Conservation (phyloP, 2,113 vertebrate species). For the Centropristis striata region DNA sequence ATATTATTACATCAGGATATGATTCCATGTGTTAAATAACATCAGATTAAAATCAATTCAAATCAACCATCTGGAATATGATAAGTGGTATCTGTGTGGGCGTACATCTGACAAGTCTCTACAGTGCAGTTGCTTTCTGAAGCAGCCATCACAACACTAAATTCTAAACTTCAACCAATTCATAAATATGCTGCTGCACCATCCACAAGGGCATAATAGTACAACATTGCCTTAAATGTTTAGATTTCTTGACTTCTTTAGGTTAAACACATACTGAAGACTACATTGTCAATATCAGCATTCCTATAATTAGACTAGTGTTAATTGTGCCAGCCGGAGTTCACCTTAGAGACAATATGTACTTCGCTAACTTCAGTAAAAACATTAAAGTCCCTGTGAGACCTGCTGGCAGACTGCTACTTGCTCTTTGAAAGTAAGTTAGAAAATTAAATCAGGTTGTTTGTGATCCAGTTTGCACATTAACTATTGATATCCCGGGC, state of each 20-base stretch:
- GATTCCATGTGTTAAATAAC: neutral
- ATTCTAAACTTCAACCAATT: neutral
- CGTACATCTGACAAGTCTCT: neutral
- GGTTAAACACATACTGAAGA: conserved; percentile 45
- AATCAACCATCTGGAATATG: neutral
- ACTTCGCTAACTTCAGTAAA: conserved; percentile 69
- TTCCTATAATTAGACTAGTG: conserved; percentile 59
- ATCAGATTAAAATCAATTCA: neutral
- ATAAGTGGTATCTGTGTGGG: neutral
- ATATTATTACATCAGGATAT: no score
- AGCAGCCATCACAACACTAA: neutral
- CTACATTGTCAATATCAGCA: conserved; percentile 38
- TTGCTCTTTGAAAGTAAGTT: conserved; percentile 67
- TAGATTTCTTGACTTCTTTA: conserved; percentile 10
- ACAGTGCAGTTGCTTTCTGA: neutral
- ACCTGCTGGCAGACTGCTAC: conserved; percentile 63
- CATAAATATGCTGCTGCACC: neutral
- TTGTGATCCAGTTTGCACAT: conserved; percentile 76
- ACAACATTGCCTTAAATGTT: neutral
- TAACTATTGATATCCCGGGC: conserved; percentile 68
- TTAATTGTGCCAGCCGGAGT: conserved; percentile 33
- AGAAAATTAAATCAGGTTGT: conserved; percentile 72
- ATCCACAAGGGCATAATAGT: neutral
- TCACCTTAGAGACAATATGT: conserved; percentile 69
- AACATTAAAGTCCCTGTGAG: conserved; percentile 67